These are phyloP conservation scores for Drosophila pseudoananassae DNA, from an alignment of 1,140 invertebrate species.

Conservation along the genomic window DNA sequence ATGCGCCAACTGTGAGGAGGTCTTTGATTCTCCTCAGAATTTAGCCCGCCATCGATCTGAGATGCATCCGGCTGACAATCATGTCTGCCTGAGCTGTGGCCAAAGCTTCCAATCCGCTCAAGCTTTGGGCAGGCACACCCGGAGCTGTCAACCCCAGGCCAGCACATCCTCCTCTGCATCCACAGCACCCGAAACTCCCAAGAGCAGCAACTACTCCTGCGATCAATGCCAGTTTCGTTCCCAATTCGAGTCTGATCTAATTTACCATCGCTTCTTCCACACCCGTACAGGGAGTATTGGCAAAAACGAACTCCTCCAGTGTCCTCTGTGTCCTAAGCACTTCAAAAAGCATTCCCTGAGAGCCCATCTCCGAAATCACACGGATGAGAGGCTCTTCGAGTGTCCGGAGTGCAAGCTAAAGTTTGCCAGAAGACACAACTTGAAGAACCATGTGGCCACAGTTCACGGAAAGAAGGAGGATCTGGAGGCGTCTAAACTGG, in stretches of 20 bases:
- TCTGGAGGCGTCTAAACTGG: neutral
- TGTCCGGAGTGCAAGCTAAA: slow-evolving; percentile 86
- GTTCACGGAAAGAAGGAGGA: slow-evolving; percentile 76
- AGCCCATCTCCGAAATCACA: slow-evolving; percentile 89
- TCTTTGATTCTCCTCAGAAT: slow-evolving; percentile 85
- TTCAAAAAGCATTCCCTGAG: slow-evolving; percentile 89
- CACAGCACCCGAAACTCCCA: neutral
- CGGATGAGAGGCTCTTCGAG: slow-evolving; percentile 90
- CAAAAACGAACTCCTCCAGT: slow-evolving; percentile 85
- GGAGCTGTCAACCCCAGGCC: slow-evolving; percentile 85
- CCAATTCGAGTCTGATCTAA: slow-evolving; percentile 66
- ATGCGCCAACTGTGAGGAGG: slow-evolving; percentile 52
- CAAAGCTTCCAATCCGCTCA: slow-evolving; percentile 88
- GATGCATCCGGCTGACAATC: slow-evolving; percentile 63
- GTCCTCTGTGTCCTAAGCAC: slow-evolving; percentile 88
- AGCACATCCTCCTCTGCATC: slow-evolving; percentile 24
- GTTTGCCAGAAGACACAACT: slow-evolving; percentile 88
- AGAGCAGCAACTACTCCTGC: slow-evolving; percentile 41
- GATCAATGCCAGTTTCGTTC: slow-evolving; percentile 67
- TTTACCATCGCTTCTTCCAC: slow-evolving; percentile 75
- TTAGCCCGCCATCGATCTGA: slow-evolving; percentile 88
- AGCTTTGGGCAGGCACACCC: slow-evolving; percentile 89
- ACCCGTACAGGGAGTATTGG: slow-evolving; percentile 70
- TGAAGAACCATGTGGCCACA: slow-evolving; percentile 85
- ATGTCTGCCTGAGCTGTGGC: slow-evolving; percentile 89